Evolutionary conservation across 1,140 invertebrate genomes (phyloP).

Genomic region (Nasonia vitripennis): DNA sequence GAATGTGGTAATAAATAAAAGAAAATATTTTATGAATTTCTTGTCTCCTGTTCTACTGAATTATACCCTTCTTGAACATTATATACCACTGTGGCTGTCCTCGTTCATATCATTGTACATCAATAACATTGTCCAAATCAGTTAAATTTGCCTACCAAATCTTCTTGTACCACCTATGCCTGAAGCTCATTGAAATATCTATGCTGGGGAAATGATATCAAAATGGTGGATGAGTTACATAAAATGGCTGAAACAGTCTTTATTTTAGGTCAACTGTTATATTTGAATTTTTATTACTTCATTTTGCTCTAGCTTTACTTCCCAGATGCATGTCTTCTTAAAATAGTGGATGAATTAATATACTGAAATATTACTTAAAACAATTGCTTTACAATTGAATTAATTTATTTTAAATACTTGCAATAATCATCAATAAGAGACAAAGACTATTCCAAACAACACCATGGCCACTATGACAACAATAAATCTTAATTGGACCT

Average conservation of each 20-base stretch:
- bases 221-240: constrained; percentile 60
- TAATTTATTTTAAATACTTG: background rate
- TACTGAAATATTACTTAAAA: background rate
- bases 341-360: background rate
- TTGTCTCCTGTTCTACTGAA: constrained; percentile 41
- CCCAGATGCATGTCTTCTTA: background rate
- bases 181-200: background rate
- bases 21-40: constrained; percentile 31
- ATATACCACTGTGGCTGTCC: background rate
- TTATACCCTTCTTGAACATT: background rate
- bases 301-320: background rate
- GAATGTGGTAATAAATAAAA: constrained; percentile 48
- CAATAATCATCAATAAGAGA: constrained; percentile 11
- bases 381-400: background rate
- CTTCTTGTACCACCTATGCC: background rate
- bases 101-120: background rate
- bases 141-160: too few species aligned
- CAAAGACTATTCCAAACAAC: constrained; percentile 64
- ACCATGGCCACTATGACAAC: constrained; percentile 41
- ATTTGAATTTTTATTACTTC: background rate
- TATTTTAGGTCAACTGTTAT: background rate
- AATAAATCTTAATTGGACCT: constrained; percentile 6
- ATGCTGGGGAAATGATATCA: constrained; percentile 42
- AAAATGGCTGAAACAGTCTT: constrained; percentile 58
- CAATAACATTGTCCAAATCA: too few species aligned